A percentile compares a stretch with the other conserved stretches of the same genome.
These are phyloP conservation scores for Oreortyx pictus DNA, from an alignment of 2,797 vertebrate genomes.

Conservation along the genomic window DNA sequence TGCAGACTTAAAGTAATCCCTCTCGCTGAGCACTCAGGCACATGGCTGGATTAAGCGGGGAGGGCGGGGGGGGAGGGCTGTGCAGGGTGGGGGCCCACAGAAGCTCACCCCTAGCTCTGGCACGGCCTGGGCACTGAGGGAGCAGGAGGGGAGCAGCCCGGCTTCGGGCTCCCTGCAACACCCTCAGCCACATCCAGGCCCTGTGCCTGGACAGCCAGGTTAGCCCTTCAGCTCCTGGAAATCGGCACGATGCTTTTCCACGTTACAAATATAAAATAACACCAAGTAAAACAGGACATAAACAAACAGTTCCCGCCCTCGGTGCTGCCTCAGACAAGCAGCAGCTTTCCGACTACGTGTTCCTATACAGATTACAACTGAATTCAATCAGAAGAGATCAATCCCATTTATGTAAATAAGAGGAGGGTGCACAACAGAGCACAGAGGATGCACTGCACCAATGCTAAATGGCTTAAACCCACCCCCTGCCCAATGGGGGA, in stretches of 20 bases:
- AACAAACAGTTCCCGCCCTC: not conserved
- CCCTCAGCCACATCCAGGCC: fast-evolving
- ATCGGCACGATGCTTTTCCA: fast-evolving
- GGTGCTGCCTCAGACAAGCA: not conserved
- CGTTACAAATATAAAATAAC: fast-evolving
- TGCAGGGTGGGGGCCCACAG: not conserved
- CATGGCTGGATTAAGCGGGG: not conserved
- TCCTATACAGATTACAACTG: not conserved
- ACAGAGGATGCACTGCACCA: fast-evolving
- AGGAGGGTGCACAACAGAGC: not conserved
- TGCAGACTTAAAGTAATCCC: conserved; percentile 70
- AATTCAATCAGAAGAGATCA: not conserved
- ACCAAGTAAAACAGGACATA: not conserved
- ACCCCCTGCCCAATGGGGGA: not conserved
- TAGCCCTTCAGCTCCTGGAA: not conserved
- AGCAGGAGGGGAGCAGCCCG: not conserved
- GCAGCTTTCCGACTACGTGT: not conserved
- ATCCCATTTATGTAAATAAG: not conserved
- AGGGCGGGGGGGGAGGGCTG: not conserved
- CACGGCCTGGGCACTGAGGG: too few relatives aligned
- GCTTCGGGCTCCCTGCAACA: not conserved
- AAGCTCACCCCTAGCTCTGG: not conserved
- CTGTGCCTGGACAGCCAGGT: fast-evolving
- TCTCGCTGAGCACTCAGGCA: conserved; percentile 55
- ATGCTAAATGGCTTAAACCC: not conserved